Evolutionary conservation across 2,888 invertebrate species (phyloP), one percentile per base, ranked within the genome.

Genomic region (Drosophila paramelanica): DNA sequence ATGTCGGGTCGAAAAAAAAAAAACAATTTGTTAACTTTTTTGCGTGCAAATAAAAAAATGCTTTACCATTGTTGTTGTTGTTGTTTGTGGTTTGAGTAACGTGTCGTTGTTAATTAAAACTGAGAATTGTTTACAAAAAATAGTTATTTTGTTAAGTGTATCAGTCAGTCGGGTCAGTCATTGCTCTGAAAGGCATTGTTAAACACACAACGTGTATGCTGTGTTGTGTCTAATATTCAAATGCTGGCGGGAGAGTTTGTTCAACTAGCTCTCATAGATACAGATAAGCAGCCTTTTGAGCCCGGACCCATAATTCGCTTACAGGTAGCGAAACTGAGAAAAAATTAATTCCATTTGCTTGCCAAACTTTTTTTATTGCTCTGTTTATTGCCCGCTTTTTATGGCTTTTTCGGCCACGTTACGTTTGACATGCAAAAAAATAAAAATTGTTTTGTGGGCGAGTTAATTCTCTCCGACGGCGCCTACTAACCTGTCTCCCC

Each of bases 101-200:
- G 73, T 87, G 87, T 49, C 65, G 56, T 75, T 67, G 62, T 75
- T 78, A 81, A 87, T 81, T 81, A 87, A 87, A 78, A 45, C 58
- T 56, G 25, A 43, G 50, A 73, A 73, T 46, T 67, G 64, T 52
- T 72, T 58, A 10, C 31, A 36, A 57, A 61, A 50, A 14, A 17
- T 17, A 14, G 33, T 38, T 14, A 20, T 36, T 36, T 25, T 55
- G 57, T 14, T 42, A 45, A 39, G 45, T 56, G 73, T 51, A 46
- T 36, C 5, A 33, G 7, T 11, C 31, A 20, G 55, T 17, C 33
- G 43, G 49, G 47, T 39, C 61, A 62, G 68, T 73, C 73, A 60
- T 65, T 60, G 65, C 73, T 50, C 69, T 50, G 51, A 20, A 43
- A 27, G 43, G 52, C 33, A 49, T 59, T 27, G 57, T 38, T 33